A percentile compares a stretch with the other conserved stretches of the same genome.
These are phyloP conservation scores for Dynastes grantii DNA, from an alignment of 2,888 invertebrate genomes.

Conservation along the genomic window DNA sequence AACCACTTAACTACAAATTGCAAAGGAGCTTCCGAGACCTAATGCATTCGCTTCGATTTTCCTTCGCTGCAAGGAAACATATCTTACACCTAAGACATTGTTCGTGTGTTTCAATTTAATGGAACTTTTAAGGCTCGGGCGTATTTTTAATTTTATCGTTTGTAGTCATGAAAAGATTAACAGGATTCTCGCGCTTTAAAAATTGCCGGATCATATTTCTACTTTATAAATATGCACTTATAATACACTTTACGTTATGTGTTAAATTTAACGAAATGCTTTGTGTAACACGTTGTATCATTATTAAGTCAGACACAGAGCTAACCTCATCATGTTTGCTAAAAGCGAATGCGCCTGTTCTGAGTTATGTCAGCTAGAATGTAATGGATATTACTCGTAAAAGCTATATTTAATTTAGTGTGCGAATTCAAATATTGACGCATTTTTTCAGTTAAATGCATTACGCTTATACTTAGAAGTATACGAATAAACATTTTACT, in stretches of 20 bases:
- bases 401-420: too few relatives aligned
- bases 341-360: too few relatives aligned
- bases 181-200: not conserved
- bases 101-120: slow-evolving; percentile 36
- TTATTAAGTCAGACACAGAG: not conserved
- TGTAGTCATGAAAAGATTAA: slow-evolving; percentile 1
- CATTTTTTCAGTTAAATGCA: too few relatives aligned
- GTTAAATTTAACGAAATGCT: not conserved
- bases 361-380: too few relatives aligned
- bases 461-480: too few relatives aligned
- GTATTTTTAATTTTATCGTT: slow-evolving; percentile 22
- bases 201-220: not conserved
- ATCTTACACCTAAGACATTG: slow-evolving; percentile 24
- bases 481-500: too few relatives aligned
- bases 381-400: too few relatives aligned
- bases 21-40: slow-evolving; percentile 37
- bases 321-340: too few relatives aligned
- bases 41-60: slow-evolving; percentile 35
- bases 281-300: not conserved
- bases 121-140: slow-evolving; percentile 7
- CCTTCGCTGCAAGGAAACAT: slow-evolving; percentile 14
- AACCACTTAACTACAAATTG: slow-evolving; percentile 46
- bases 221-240: too few relatives aligned
- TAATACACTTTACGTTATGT: too few relatives aligned
- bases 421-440: too few relatives aligned